A percentile compares a stretch with the other conserved stretches of the same genome.
phyloP scores from a whole-genome alignment of 2,888 invertebrate genomes.

The Pyrochroa serraticornis region DNA sequence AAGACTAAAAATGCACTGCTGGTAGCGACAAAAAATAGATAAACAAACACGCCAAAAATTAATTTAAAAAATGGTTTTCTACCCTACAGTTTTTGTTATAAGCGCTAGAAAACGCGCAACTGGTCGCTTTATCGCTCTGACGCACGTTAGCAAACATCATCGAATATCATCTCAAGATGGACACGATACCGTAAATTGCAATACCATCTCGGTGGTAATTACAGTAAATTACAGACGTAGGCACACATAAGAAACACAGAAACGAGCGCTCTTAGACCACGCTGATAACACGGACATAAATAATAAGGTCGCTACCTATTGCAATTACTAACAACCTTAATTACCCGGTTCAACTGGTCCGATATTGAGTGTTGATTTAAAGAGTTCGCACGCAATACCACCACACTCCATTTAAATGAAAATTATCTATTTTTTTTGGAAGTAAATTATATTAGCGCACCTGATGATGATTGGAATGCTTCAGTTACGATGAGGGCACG shows the following conservation, averaged over 20 bases:
- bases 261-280: constrained; percentile 34
- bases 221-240: constrained; percentile 25
- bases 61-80: no score
- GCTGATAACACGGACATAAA: constrained; percentile 36
- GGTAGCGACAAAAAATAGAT: no score
- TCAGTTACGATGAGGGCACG: no score
- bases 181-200: constrained; percentile 16
- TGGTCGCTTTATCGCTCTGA: no score
- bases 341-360: constrained; percentile 37
- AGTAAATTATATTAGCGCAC: no score
- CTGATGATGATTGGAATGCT: no score
- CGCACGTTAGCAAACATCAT: no score
- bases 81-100: no score
- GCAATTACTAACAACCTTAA: constrained; percentile 41
- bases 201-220: constrained; percentile 13
- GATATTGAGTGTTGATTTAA: constrained; percentile 37
- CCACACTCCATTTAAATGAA: constrained; percentile 20
- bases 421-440: neutral
- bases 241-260: constrained; percentile 35
- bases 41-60: no score
- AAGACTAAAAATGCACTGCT: no score
- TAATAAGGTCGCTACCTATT: constrained; percentile 39
- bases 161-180: neutral
- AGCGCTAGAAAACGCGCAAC: no score
- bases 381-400: constrained; percentile 36